Conservation (phyloP, 1,140 invertebrate genomes). For the Asbolus verrucosus region DNA sequence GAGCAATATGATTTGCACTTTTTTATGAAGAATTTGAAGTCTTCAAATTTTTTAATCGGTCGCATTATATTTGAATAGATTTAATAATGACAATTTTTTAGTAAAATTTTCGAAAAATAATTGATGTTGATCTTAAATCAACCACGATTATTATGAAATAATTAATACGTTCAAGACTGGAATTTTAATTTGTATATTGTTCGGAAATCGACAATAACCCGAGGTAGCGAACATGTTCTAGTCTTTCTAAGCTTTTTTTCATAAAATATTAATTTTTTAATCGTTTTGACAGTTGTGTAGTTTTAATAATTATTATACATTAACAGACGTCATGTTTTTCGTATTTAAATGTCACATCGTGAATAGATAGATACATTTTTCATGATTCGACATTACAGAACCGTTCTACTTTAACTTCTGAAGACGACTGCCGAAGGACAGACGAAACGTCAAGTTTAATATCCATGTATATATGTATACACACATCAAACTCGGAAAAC, state of each 20-base stretch:
- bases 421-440: conserved; percentile 9
- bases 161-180: no score
- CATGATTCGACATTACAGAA: neutral
- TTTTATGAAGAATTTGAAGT: neutral
- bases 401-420: conserved; percentile 33
- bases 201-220: no score
- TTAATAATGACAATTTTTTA: no score
- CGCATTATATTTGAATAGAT: no score
- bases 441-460: conserved; percentile 28
- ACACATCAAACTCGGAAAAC: conserved; percentile 12
- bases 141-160: no score
- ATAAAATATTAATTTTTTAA: neutral
- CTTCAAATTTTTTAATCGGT: no score
- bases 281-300: conserved; percentile 5
- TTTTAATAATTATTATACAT: conserved; percentile 28
- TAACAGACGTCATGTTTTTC: conserved; percentile 33
- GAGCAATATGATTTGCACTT: conserved; percentile 17
- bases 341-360: conserved; percentile 18
- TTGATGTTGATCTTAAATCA: no score
- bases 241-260: neutral
- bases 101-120: no score
- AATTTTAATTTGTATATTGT: no score
- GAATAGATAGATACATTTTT: conserved; percentile 29
- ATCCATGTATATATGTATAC: conserved; percentile 15
- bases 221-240: neutral